These are phyloP conservation scores for Leptocoma aspasia DNA, from an alignment of 2,113 vertebrate species.

Conservation along the genomic window DNA sequence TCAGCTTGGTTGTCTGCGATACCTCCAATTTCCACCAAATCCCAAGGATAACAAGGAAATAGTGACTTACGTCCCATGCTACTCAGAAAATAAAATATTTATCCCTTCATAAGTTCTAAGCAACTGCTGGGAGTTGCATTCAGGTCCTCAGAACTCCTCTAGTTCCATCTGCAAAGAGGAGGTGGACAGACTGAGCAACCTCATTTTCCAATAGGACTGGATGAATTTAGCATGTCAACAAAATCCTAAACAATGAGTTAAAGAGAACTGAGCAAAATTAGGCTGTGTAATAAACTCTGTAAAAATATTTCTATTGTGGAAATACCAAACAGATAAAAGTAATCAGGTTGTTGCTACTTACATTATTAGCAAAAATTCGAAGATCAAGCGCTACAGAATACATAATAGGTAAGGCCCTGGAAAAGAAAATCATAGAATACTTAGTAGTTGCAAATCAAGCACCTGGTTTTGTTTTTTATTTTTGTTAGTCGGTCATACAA, in stretches of 20 bases:
- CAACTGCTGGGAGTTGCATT: neutral
- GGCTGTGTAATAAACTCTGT: neutral
- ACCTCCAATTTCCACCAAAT: neutral
- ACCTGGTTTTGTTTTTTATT: neutral
- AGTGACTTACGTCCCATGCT: neutral
- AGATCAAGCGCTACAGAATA: slow-evolving; percentile 92
- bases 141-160: neutral
- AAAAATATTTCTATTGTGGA: neutral
- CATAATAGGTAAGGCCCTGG: slow-evolving; percentile 94
- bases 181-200: neutral
- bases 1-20: neutral
- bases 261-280: neutral
- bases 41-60: neutral
- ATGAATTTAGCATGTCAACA: neutral
- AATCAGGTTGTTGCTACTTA: slow-evolving; percentile 70
- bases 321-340: neutral
- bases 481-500: neutral
- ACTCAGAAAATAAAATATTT: neutral
- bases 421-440: neutral
- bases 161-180: neutral
- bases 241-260: neutral
- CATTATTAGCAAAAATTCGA: slow-evolving; percentile 93
- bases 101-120: neutral
- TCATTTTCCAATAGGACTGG: neutral
- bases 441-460: neutral